Conservation (phyloP, 2,888 invertebrate genomes). For the Mystacides longicornis region DNA sequence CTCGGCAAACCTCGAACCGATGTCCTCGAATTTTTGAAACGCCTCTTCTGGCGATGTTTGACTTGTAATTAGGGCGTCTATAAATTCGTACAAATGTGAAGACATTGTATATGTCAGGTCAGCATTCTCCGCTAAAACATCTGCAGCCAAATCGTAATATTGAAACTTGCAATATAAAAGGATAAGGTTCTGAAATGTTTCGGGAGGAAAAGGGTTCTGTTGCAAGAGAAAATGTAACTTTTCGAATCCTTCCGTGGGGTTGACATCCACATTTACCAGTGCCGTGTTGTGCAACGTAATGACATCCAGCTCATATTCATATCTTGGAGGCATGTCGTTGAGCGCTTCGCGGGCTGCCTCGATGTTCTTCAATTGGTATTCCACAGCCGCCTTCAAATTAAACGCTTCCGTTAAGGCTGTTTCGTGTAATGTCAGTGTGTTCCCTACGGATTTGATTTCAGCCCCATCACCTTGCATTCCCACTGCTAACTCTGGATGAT, state of each 20-base stretch:
- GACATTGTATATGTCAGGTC: constrained; percentile 92
- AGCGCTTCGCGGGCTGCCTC: constrained; percentile 82
- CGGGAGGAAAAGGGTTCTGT: constrained; percentile 94
- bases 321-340: constrained; percentile 84
- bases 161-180: constrained; percentile 95
- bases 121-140: constrained; percentile 94
- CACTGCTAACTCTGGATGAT: constrained; percentile 95
- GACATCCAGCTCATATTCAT: constrained; percentile 95
- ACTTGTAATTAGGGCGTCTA: constrained; percentile 94
- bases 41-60: constrained; percentile 96
- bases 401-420: constrained; percentile 97
- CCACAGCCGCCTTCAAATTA: constrained; percentile 96
- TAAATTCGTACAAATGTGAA: constrained; percentile 88
- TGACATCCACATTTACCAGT: constrained; percentile 76
- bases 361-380: constrained; percentile 73
- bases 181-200: constrained; percentile 93
- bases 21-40: constrained; percentile 89
- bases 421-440: constrained; percentile 86
- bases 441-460: constrained; percentile 91
- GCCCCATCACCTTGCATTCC: constrained; percentile 94
- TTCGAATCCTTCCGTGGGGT: constrained; percentile 90
- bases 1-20: constrained; percentile 87
- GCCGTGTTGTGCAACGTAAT: constrained; percentile 97
- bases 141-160: constrained; percentile 95
- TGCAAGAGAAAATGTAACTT: constrained; percentile 77